These are phyloP conservation scores for Actinernus sp. DNA, from an alignment of 92 coral and sea anemone species.

Conservation along the genomic window DNA sequence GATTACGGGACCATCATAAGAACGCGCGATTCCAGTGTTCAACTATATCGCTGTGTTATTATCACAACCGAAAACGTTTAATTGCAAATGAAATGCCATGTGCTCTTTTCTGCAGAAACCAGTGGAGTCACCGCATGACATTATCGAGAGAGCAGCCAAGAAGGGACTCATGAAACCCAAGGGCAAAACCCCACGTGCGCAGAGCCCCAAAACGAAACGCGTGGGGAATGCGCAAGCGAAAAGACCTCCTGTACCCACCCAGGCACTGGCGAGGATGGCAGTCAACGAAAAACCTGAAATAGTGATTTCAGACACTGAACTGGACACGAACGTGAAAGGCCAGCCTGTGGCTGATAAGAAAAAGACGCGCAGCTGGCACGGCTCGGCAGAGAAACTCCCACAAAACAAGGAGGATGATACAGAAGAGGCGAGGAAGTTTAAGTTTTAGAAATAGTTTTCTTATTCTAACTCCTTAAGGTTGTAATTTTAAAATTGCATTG, in stretches of 20 bases:
- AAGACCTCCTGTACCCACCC: constrained; percentile 41
- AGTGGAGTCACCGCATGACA: constrained; percentile 86
- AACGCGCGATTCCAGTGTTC: too few species aligned
- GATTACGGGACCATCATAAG: too few species aligned
- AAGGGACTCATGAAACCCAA: constrained; percentile 91
- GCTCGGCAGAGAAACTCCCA: constrained; percentile 56
- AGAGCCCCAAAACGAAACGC: constrained; percentile 53
- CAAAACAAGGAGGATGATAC: not conserved
- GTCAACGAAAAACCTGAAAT: constrained; percentile 33
- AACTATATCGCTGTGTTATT: too few species aligned
- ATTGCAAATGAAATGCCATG: too few species aligned
- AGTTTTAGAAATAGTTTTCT: constrained; percentile 7
- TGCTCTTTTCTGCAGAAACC: constrained; percentile 70
- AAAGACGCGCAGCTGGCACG: constrained; percentile 68
- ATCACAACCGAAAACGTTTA: too few species aligned
- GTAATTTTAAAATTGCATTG: not conserved
- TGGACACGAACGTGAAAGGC: constrained; percentile 42
- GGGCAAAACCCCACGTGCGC: constrained; percentile 51
- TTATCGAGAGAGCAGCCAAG: constrained; percentile 96
- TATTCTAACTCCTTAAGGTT: constrained; percentile 1
- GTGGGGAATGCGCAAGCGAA: constrained; percentile 30
- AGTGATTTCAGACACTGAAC: constrained; percentile 74
- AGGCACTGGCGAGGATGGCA: constrained; percentile 44
- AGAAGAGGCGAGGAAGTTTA: not conserved
- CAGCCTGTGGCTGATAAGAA: constrained; percentile 7